These are phyloP conservation scores for Pogonomyrmex californicus DNA, from an alignment of 1,140 invertebrate genomes.

Conservation along the genomic window DNA sequence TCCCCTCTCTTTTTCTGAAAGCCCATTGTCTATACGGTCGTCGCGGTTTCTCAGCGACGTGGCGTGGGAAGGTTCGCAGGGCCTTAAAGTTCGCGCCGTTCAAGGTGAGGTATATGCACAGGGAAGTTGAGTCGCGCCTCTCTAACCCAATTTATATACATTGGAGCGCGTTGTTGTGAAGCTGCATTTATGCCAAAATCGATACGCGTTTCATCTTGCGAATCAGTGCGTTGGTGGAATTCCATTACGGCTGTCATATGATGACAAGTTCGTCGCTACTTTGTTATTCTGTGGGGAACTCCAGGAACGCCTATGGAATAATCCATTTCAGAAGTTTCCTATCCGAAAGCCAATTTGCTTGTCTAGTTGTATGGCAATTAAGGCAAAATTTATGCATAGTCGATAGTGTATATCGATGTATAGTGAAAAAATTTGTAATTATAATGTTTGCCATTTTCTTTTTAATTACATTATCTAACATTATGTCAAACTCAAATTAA, in stretches of 20 bases:
- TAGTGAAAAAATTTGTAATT: not conserved
- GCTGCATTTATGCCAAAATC: constrained; percentile 9
- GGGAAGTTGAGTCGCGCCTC: constrained; percentile 53
- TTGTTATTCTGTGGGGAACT: not conserved
- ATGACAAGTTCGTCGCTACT: constrained; percentile 11
- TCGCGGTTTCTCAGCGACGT: constrained; percentile 81
- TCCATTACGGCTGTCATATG: constrained; percentile 14
- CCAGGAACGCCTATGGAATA: not conserved
- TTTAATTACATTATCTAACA: not conserved
- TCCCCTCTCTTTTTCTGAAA: constrained; percentile 65
- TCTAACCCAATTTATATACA: constrained; percentile 82
- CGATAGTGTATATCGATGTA: not conserved
- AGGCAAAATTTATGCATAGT: not conserved
- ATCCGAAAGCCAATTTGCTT: constrained; percentile 9
- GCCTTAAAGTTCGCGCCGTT: constrained; percentile 82
- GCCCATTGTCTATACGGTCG: constrained; percentile 83
- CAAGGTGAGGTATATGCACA: constrained; percentile 67
- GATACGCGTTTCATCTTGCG: not conserved
- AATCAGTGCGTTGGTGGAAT: not conserved
- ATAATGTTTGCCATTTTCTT: not conserved
- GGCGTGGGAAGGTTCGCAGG: constrained; percentile 86
- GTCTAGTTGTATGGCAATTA: constrained; percentile 11
- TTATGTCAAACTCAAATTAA: not conserved
- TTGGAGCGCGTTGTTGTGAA: constrained; percentile 9
- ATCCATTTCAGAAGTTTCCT: not conserved